phyloP scores from a whole-genome alignment of 2,797 vertebrate species.

The Microctenopoma stevenorrisi region DNA sequence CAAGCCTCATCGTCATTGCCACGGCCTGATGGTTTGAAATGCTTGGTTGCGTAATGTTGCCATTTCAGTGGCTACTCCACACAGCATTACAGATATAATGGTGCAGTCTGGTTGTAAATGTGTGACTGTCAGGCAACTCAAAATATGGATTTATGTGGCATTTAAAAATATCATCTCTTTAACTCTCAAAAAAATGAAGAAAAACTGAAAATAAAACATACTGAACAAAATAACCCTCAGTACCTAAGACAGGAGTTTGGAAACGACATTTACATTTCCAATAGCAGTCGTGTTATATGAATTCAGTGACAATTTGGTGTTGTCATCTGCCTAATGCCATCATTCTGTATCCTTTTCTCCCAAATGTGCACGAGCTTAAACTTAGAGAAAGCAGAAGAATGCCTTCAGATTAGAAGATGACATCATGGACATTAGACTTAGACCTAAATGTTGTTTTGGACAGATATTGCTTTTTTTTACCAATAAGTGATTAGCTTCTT shows the following conservation, averaged over 20 bases:
- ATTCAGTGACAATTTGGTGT: conserved; percentile 19
- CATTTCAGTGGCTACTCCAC: conserved; percentile 51
- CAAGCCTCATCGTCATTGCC: conserved; percentile 71
- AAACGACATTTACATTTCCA: conserved; percentile 8
- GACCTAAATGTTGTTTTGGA: background rate
- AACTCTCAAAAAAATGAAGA: conserved; percentile 13
- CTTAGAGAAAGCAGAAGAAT: background rate
- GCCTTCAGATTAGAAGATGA: conserved; percentile 13
- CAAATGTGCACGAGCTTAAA: background rate
- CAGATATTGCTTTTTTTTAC: no score
- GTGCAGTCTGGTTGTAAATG: conserved; percentile 41
- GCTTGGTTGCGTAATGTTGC: conserved; percentile 54
- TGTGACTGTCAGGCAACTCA: conserved; percentile 50
- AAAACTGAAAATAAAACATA: conserved; percentile 8
- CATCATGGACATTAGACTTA: conserved; percentile 9
- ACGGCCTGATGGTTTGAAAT: conserved; percentile 69
- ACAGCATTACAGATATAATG: conserved; percentile 34
- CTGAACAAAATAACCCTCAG: conserved; percentile 5
- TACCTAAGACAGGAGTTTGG: background rate
- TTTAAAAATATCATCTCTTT: conserved; percentile 33
- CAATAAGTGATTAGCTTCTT: no score
- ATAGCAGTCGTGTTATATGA: conserved; percentile 5
- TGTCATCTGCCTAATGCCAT: background rate
- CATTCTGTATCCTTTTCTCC: conserved; percentile 4
- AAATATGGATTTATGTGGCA: conserved; percentile 56